phyloP scores from a whole-genome alignment of 92 coral and sea anemone species.

The Phenganax subtilis region DNA sequence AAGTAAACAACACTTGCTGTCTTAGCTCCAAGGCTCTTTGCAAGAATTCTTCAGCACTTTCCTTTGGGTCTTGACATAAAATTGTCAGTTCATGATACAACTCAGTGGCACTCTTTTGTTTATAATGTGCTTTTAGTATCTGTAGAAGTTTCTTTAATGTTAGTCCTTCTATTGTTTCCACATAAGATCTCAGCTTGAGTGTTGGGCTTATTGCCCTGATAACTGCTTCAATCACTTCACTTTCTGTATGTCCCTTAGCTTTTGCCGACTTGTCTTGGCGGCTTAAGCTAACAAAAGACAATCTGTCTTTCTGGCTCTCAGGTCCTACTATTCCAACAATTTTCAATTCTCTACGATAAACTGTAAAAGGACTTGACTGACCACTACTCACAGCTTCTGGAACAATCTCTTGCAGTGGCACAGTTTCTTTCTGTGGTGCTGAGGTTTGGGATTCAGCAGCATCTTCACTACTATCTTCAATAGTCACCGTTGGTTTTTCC shows the following conservation, averaged over 20 bases:
- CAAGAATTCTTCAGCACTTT: not conserved
- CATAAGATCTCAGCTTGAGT: conserved; percentile 46
- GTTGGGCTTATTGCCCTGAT: conserved; percentile 49
- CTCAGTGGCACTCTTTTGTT: conserved; percentile 45
- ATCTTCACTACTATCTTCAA: not conserved
- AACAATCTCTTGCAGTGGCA: too few relatives aligned
- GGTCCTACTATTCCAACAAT: conserved; percentile 40
- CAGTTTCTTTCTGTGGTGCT: not conserved
- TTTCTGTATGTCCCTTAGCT: conserved; percentile 45
- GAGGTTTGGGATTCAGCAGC: not conserved
- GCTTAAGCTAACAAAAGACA: conserved; percentile 44
- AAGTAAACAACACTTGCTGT: conserved; percentile 1
- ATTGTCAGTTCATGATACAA: conserved; percentile 48
- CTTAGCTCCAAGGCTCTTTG: not conserved
- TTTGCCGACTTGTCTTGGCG: conserved; percentile 49
- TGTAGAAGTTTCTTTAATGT: conserved; percentile 46
- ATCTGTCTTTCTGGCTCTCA: conserved; percentile 46
- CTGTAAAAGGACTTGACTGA: not conserved
- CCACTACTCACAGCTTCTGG: not conserved
- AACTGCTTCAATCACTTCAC: conserved; percentile 54
- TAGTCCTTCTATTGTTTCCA: conserved; percentile 47
- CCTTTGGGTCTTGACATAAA: conserved; percentile 32
- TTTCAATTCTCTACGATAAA: conserved; percentile 26
- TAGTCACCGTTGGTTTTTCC: not conserved
- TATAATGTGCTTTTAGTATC: conserved; percentile 47